phyloP scores from a whole-genome alignment of 2,888 invertebrate species.

The Netelia inedita region DNA sequence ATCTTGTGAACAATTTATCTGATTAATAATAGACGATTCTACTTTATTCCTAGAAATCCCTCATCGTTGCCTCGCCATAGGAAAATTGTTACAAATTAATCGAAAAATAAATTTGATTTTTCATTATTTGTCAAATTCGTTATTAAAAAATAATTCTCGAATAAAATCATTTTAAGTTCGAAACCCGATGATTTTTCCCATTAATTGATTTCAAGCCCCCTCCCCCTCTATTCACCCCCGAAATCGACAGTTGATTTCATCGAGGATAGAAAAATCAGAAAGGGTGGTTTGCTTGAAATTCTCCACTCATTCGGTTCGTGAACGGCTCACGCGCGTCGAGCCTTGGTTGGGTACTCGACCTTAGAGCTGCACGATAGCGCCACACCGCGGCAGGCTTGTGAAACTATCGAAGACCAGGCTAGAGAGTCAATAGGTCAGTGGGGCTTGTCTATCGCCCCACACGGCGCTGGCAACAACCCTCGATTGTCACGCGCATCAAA shows the following conservation, averaged over 20 bases:
- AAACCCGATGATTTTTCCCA: background rate
- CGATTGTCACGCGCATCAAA: slow-evolving; percentile 42
- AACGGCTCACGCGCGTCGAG: slow-evolving; percentile 31
- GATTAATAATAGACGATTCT: no score
- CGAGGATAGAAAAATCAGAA: background rate
- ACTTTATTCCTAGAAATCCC: no score
- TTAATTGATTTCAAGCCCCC: background rate
- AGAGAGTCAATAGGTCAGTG: slow-evolving; percentile 82
- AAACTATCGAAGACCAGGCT: slow-evolving; percentile 75
- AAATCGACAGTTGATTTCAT: background rate
- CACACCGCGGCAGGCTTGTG: slow-evolving; percentile 73
- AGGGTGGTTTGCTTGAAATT: background rate
- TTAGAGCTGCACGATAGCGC: slow-evolving; percentile 73
- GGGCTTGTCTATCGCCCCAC: slow-evolving; percentile 75
- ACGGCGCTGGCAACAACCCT: slow-evolving; percentile 56
- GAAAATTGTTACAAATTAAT: no score
- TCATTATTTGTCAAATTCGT: no score
- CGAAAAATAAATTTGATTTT: no score
- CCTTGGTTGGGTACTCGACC: slow-evolving; percentile 72
- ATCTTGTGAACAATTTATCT: no score
- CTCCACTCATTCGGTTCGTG: background rate
- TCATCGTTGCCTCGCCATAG: no score
- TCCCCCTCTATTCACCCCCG: background rate
- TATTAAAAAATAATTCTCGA: no score
- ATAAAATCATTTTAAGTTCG: no score